Evolutionary conservation across 2,888 invertebrate genomes (phyloP), one percentile per base, ranked within the genome.

Genomic region (Phengaris arion): DNA sequence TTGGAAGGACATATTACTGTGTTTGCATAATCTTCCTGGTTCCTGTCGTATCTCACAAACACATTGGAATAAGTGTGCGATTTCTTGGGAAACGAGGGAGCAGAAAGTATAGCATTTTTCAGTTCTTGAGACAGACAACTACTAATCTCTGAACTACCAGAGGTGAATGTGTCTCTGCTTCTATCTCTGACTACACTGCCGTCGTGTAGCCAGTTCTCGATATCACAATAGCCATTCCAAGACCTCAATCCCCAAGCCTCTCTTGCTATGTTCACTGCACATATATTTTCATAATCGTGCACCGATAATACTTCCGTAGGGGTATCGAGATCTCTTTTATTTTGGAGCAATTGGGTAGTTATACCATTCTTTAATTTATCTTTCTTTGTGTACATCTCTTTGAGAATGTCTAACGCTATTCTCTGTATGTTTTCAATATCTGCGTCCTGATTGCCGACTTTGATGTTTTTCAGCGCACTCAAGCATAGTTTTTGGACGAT

Each of bases 221-320:
- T 95, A 79, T 95, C 95, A 54, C 93, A 94, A 82, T 95, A 95
- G 4, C 95, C 95, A 82, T 94, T 94, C 95, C 95, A 95, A 55
- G 95, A 95, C 68, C 95, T 90, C 74, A 95, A 87, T 0, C 95
- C 95, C 95, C 95, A 95, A 15, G 95, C 94, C 83, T 95, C 95
- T 78, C 95, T 88, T 3, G 95, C 95, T 75, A 95, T 94, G 80
- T 95, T 95, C 6, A 95, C 93, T 2, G 95, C 95, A 83, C 95
- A 95, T 79, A 95, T 94, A 82, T 95, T 95, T 85, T 95, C 95
- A 82, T 95, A 95, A 82, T 95, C 95, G 81, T 95, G 95, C 73
- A 95, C 94, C 6, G 95, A 95, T 74, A 95, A 87, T 35, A 94
- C 89, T 83, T 95, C 95, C 64, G 95, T 93, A n/a, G 94, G 94